Base-by-base conservation (phyloP, 1,140 invertebrate genomes). In the Dendroctonus valens region DNA sequence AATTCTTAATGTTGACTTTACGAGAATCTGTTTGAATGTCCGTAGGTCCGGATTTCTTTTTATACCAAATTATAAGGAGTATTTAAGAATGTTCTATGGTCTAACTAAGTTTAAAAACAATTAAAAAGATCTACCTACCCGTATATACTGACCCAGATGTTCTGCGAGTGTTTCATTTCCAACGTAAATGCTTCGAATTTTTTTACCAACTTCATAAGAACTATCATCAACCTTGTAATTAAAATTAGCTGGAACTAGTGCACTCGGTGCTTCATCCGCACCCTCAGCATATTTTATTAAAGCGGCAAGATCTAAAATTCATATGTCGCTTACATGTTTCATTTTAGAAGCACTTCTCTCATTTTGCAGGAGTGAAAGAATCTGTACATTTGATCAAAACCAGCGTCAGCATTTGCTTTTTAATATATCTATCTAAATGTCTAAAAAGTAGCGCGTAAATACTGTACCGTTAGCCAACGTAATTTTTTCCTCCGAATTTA, bases 401-500 rank as follows among this genome's bases (percentile, higher is more conserved):
- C 26, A 26, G 3, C 26, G 3, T 26, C 26, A 26, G 3, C 26
- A 26, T 26, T 26, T 26, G 26, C 1, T 26, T 26, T 26, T n/a
- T n/a, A n/a, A n/a, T n/a, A n/a, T n/a, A n/a, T n/a, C n/a, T n/a
- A n/a, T n/a, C n/a, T n/a, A n/a, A n/a, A n/a, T n/a, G n/a, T n/a
- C n/a, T n/a, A n/a, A 46, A 46, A 9, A 1, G 44, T 46, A 2
- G 4, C 12, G 3, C 12, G 4, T 46, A 4, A 2, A 11, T 46
- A 46, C 12, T 11, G 12, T 57, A 68, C 66, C 38, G 15, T 15
- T 5, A 5, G 62, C 54, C 5, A 14, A 11, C 41, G 26, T 0
- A 0, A 69, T 54, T 0, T 61, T 49, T 59, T 74, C 72, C 52
- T 73, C 70, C 9, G 73, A 74, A 66, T 73, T 74, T 9, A 53